Evolutionary conservation across 2,797 vertebrate species (phyloP).

Genomic region (Phylloscopus collybita): DNA sequence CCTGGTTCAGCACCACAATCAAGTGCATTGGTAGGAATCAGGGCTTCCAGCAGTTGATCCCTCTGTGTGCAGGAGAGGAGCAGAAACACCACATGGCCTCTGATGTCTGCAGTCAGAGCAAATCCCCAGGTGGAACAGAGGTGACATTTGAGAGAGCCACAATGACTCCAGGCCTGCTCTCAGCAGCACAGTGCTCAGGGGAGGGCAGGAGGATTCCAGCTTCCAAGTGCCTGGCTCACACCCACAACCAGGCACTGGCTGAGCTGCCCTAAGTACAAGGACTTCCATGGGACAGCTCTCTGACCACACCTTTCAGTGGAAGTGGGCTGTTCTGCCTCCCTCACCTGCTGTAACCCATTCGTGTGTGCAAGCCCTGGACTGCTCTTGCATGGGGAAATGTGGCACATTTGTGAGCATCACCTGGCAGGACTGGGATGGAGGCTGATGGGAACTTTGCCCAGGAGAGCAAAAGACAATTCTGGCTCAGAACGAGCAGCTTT

Average conservation of each 20-base stretch:
- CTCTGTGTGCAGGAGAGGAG: background rate
- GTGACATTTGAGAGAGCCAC: rapidly evolving
- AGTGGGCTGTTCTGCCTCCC: background rate
- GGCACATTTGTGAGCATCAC: background rate
- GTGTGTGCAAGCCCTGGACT: background rate
- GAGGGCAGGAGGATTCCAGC: background rate
- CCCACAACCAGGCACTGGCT: background rate
- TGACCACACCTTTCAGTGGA: background rate
- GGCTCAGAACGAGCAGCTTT: background rate
- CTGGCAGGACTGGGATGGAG: background rate
- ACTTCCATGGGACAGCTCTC: background rate
- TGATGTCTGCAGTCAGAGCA: background rate
- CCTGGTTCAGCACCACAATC: background rate
- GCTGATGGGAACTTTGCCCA: background rate
- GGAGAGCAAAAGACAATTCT: background rate
- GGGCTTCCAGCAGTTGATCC: background rate
- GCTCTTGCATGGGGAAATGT: background rate
- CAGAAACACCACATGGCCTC: background rate
- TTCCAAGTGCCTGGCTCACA: background rate
- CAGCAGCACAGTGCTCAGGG: background rate
- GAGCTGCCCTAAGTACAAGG: background rate
- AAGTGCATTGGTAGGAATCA: background rate
- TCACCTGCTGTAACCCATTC: background rate
- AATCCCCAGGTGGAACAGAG: background rate
- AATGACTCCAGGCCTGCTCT: background rate